Evolutionary conservation across 2,888 invertebrate genomes (phyloP).

Genomic region (Leucophenga montana): DNA sequence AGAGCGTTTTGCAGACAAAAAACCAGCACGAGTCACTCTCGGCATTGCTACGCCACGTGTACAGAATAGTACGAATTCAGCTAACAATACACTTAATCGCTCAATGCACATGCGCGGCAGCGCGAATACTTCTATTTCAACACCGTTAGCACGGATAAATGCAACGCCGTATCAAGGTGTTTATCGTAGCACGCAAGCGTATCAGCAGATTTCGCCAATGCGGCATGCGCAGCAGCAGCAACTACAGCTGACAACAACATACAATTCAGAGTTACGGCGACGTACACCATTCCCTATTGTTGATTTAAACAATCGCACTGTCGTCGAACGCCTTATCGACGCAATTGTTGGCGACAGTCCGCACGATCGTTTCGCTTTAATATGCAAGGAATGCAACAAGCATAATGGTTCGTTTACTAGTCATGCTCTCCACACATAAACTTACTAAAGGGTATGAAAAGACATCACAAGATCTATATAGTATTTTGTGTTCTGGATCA

Average conservation of each 20-base stretch:
- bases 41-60: conserved; percentile 22
- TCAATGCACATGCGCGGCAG: conserved; percentile 15
- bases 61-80: background rate
- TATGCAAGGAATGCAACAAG: conserved; percentile 89
- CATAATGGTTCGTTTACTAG: conserved; percentile 85
- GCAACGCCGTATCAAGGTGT: conserved; percentile 47
- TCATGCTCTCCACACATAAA: background rate
- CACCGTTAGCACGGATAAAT: conserved; percentile 11
- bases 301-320: conserved; percentile 79
- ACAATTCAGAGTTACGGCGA: conserved; percentile 56
- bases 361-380: conserved; percentile 93
- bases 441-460: background rate
- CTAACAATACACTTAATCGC: conserved; percentile 27
- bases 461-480: too few species aligned
- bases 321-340: conserved; percentile 92
- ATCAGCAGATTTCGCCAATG: conserved; percentile 32
- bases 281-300: conserved; percentile 72
- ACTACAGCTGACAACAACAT: conserved; percentile 38
- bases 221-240: conserved; percentile 29
- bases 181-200: conserved; percentile 46
- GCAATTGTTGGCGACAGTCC: conserved; percentile 97
- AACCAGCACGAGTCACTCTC: conserved; percentile 42
- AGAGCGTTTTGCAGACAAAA: conserved; percentile 70
- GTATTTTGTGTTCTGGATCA: too few species aligned
- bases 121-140: background rate